Evolutionary conservation across 2,113 vertebrate species (phyloP), one percentile per base, ranked within the genome.

Genomic region (Solea solea): DNA sequence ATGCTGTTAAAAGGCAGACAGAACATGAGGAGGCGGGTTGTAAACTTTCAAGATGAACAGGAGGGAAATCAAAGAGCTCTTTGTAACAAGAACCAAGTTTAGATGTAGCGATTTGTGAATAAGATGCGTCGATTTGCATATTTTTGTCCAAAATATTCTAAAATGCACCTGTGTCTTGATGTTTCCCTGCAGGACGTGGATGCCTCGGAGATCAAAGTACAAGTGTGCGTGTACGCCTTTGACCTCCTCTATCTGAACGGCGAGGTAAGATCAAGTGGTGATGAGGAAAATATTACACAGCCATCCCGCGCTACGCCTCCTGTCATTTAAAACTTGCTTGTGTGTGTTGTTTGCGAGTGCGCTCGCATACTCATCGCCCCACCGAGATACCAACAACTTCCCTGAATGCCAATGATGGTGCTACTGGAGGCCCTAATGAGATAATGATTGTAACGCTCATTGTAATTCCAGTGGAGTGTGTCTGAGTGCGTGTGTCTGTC

Each of bases 201-300:
- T 0, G 94, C 95, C 0, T 91, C 95, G 0, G 95, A 96, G 67
- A 97, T 97, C 86, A 95, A 95, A 85, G 96, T 97, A 60, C 96
- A 98, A 68, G 96, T 98, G 73, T 98, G 96, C 10, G 85, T 97
- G 27, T 97, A 96, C 0, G 96, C 96, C 80, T 97, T 98, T 0
- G 96, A 97, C 88, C 93, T 98, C 67, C 94, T 97, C 49, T 97
- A 94, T 80, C 93, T 97, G 49, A 97, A 96, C 0, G 96, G 96
- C 76, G 90, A 96, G 94, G 96, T 97, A 82, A 95, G 93, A 8
- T 78, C 51, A 1, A n/a, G 11, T 54, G 64, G 5, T 34, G 34
- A 45, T 14, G 28, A 72, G 80, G 49, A 54, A 72, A 71, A 34
- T 11, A 44, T 82, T 55, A 74, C 44, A 53, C 60, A 41, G 49